Base-by-base conservation (phyloP, 2,113 vertebrate genomes). In the Tichodroma muraria region DNA sequence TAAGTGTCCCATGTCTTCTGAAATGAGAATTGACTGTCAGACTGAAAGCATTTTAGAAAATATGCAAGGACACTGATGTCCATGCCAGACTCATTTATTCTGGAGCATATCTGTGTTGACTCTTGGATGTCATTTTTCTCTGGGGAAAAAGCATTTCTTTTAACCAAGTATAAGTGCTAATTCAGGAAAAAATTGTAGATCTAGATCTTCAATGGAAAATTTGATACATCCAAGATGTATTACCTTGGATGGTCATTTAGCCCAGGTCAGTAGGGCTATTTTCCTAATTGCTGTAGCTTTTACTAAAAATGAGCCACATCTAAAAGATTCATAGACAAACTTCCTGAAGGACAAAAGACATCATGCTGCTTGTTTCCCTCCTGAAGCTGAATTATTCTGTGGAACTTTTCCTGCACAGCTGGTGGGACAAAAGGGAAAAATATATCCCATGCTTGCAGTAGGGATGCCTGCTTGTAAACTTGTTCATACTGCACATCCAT, bases 191-290 rank as follows among this genome's bases (percentile, higher is more conserved):
- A 52, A 64, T 6, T 30, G 25, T 6, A 56, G 31, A 30, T 79
- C 37, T 37, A 27, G 52, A 18, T 81, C 13, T 79, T 28, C 27
- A 61, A 0, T 1, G 5, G 57, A 63, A 71, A 82, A 40, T n/a
- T 21, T 45, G 10, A 1, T 84, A 13, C 0, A 0, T n/a, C 40
- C 13, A 24, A 37, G 31, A 8, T 35, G 14, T 18, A 10, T 81
- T 87, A 84, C 27, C n/a, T n/a, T n/a, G n/a, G n/a, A n/a, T n/a
- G n/a, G n/a, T n/a, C n/a, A n/a, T n/a, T n/a, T n/a, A n/a, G n/a
- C n/a, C n/a, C 44, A 53, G 6, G 49, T 86, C 61, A 56, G 52
- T 68, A n/a, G 66, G 33, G 35, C 27, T 87, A 14, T 57, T 84
- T 88, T 37, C 27, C 61, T 52, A 30, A 56, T 17, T 90, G 81